Evolutionary conservation across 2,888 invertebrate genomes (phyloP).

Genomic region (Serripes groenlandicus): DNA sequence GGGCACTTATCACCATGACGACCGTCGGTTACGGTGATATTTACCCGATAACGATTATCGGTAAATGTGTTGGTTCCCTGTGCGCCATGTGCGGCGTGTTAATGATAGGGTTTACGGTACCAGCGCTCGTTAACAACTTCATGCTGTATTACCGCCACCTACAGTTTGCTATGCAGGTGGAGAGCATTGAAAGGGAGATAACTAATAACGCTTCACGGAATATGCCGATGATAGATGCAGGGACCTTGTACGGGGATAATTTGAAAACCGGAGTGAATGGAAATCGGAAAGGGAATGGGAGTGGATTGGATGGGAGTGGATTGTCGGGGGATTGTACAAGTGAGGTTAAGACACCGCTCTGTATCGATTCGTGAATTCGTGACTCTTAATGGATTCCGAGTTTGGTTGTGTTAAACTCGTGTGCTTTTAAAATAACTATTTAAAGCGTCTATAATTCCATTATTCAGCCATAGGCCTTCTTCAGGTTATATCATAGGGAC

Average conservation of each 20-base stretch:
- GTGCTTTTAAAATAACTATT: no score
- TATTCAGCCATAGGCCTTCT: no score
- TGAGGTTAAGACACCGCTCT: slow-evolving; percentile 8
- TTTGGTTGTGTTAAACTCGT: no score
- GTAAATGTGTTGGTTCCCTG: slow-evolving; percentile 79
- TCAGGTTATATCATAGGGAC: no score
- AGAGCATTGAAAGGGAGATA: slow-evolving; percentile 24
- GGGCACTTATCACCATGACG: slow-evolving; percentile 84
- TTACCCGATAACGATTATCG: slow-evolving; percentile 74
- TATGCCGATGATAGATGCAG: not conserved
- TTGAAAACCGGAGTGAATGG: not conserved
- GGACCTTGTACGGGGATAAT: not conserved
- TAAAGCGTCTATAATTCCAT: no score
- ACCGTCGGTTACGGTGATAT: slow-evolving; percentile 84
- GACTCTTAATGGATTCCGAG: no score
- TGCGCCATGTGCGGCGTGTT: slow-evolving; percentile 80
- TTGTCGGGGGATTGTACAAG: no score
- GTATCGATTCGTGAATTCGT: no score
- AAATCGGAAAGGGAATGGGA: not conserved
- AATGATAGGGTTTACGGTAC: slow-evolving; percentile 82
- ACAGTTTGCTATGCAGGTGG: slow-evolving; percentile 69
- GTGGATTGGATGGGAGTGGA: no score
- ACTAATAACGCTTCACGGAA: not conserved
- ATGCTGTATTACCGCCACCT: slow-evolving; percentile 81
- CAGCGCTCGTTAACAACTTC: slow-evolving; percentile 83